These are phyloP conservation scores for Sebastes fasciatus DNA, from an alignment of 2,113 vertebrate genomes.

Conservation along the genomic window DNA sequence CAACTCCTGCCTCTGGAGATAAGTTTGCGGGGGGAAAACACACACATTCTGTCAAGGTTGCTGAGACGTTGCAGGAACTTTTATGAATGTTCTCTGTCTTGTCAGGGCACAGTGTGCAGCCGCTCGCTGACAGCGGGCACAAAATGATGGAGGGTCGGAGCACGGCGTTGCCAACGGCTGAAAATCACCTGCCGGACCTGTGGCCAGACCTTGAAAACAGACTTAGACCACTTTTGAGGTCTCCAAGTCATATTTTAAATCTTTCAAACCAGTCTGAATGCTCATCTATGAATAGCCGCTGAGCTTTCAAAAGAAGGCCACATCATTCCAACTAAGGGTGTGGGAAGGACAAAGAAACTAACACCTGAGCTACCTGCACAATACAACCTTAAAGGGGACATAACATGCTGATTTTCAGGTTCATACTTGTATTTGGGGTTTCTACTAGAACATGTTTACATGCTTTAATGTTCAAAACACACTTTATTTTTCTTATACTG, in stretches of 20 bases:
- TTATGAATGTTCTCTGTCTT: constrained; percentile 76
- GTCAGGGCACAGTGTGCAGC: constrained; percentile 65
- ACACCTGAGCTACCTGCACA: not conserved
- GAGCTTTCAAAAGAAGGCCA: not conserved
- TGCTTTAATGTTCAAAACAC: too few relatives aligned
- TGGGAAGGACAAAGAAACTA: constrained; percentile 4
- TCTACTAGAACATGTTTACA: too few relatives aligned
- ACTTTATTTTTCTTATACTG: too few relatives aligned
- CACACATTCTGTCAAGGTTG: constrained; percentile 67
- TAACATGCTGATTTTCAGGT: too few relatives aligned
- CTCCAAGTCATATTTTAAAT: constrained; percentile 31
- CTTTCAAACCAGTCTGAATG: not conserved
- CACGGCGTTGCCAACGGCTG: constrained; percentile 40
- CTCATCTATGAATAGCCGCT: constrained; percentile 5
- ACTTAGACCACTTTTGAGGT: constrained; percentile 9
- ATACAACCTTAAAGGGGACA: not conserved
- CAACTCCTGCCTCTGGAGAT: constrained; percentile 57
- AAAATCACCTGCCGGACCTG: constrained; percentile 61
- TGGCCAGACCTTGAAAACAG: constrained; percentile 56
- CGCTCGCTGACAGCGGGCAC: constrained; percentile 61
- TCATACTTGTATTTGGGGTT: too few relatives aligned
- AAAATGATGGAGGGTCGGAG: constrained; percentile 60
- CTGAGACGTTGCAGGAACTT: constrained; percentile 61
- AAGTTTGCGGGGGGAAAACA: constrained; percentile 7
- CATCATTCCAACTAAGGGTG: constrained; percentile 4